Base-by-base conservation (phyloP, 2,888 invertebrate species). In the Strigamia transsilvanica region DNA sequence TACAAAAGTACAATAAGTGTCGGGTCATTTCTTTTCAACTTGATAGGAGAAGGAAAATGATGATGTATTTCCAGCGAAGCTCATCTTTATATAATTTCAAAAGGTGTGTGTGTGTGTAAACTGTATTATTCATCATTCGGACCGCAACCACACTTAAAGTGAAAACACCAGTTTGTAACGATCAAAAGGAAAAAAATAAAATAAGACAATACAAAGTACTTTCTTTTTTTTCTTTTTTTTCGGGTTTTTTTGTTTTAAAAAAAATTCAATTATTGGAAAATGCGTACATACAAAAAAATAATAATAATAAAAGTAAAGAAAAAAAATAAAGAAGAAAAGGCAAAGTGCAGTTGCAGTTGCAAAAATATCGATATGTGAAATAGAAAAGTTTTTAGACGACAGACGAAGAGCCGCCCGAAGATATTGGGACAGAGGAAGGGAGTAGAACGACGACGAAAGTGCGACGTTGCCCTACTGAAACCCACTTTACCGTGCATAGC, bases 301-400 rank as follows among this genome's bases (percentile, higher is more conserved):
- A 13, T 27, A 66, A 66, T 6, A 13, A 66, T n/a, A 27, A 73
- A 66, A 34, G 7, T 34, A 34, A 7, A 34, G 4, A 38, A 73
- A 32, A 32, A 73, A 18, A n/a, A 9, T 9, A 9, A 9, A 13
- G 32, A 32, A 73, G 10, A 32, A 73, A 73, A 27, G 15, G 32
- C 73, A 73, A 73, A 73, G 73, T 73, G 73, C 73, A 73, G 73
- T 73, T 73, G 73, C 73, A 73, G 73, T 73, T 73, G 73, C 73
- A 73, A 73, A 73, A 73, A 23, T 73, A 73, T 73, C 73, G 73
- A 73, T 73, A 73, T 73, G 73, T 73, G 23, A 32, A 66, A 73
- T 73, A 73, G 73, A 73, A 73, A 73, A 73, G 73, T 73, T 73
- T 73, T 73, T 23, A n/a, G n/a, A 73, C 73, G 73, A 73, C 73